Conservation (phyloP, 2,797 vertebrate genomes). For the Fringilla coelebs region DNA sequence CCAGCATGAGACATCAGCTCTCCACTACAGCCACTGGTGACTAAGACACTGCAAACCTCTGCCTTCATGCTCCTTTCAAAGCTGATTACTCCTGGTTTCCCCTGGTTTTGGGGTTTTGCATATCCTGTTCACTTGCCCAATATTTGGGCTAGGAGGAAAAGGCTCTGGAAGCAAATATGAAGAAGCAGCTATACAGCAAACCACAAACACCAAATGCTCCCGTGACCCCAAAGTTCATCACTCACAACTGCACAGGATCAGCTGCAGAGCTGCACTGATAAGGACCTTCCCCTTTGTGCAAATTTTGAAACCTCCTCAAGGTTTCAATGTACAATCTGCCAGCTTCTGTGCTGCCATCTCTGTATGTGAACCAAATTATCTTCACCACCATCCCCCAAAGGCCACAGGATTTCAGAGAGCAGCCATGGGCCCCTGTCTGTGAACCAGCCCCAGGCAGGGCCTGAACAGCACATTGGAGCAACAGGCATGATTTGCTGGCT, state of each 20-base stretch:
- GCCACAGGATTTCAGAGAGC: background rate
- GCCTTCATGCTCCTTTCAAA: background rate
- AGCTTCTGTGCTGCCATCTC: background rate
- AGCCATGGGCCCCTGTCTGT: rapidly evolving
- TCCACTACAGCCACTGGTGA: background rate
- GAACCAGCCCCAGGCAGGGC: background rate
- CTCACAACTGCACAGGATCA: background rate
- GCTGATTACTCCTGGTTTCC: background rate
- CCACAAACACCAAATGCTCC: background rate
- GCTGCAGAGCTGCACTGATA: background rate
- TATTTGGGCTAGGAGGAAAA: background rate
- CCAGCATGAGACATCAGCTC: constrained; percentile 42
- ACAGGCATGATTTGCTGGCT: background rate
- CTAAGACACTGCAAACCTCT: background rate
- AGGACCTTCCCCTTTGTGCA: background rate
- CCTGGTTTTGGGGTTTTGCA: background rate
- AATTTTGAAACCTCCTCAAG: background rate
- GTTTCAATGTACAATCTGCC: background rate
- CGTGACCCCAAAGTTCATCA: background rate
- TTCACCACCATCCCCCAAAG: background rate
- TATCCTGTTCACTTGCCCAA: background rate
- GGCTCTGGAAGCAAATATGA: background rate
- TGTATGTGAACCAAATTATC: background rate
- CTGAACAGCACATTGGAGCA: background rate
- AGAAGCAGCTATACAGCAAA: background rate